Conservation (phyloP, 1,140 invertebrate species). For the Teleopsis dalmanni region DNA sequence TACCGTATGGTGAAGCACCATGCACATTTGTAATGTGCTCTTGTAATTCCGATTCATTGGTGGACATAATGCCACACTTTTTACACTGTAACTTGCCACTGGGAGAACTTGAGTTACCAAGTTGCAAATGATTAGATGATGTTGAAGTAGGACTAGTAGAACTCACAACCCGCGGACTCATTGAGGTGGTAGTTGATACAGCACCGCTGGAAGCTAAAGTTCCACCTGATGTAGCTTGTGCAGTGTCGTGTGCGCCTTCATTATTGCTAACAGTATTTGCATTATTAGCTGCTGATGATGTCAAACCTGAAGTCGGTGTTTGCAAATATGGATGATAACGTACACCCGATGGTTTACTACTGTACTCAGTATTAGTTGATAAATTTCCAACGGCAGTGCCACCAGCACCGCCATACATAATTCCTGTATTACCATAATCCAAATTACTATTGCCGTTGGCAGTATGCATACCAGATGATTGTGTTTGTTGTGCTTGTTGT, state of each 20-base stretch:
- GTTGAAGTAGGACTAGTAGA: conserved; percentile 39
- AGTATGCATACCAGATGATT: conserved; percentile 19
- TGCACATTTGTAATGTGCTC: conserved; percentile 66
- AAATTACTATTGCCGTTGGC: not conserved
- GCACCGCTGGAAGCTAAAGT: conserved; percentile 11
- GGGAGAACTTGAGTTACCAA: conserved; percentile 19
- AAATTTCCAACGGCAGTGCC: conserved; percentile 11
- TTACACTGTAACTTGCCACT: conserved; percentile 58
- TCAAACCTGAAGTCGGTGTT: conserved; percentile 24
- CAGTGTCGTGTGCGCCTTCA: not conserved
- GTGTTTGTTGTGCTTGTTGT: conserved; percentile 26
- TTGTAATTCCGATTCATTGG: conserved; percentile 58
- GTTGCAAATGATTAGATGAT: conserved; percentile 29
- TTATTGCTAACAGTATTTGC: not conserved
- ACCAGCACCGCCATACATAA: not conserved
- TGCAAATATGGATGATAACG: conserved; percentile 41
- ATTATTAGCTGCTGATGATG: conserved; percentile 2
- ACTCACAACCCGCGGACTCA: conserved; percentile 41
- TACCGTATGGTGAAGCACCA: conserved; percentile 48
- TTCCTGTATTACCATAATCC: conserved; percentile 17
- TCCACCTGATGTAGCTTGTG: not conserved
- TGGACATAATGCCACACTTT: conserved; percentile 69
- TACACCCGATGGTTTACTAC: conserved; percentile 18
- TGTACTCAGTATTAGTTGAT: not conserved
- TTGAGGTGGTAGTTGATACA: conserved; percentile 27